Percentiles rank a stretch among this genome's conserved stretches.
Conservation (phyloP, 2,113 vertebrate genomes). For the Saguinus imperator region DNA sequence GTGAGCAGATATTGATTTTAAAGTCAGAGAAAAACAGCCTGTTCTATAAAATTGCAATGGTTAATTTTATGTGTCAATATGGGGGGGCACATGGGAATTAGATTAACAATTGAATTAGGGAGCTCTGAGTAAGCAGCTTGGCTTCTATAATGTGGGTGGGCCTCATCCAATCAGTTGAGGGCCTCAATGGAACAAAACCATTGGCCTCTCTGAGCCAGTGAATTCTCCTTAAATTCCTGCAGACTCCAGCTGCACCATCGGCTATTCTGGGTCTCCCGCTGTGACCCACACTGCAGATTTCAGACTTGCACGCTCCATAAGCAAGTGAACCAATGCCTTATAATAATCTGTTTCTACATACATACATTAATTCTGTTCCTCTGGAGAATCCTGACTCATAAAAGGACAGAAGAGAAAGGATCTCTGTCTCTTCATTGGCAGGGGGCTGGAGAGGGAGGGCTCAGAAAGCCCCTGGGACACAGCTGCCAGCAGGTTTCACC, state of each 20-base stretch:
- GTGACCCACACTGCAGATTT: fast-evolving
- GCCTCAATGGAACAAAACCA: fast-evolving
- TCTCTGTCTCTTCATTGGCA: background rate
- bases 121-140: background rate
- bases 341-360: background rate
- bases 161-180: background rate
- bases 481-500: fast-evolving
- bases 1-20: background rate
- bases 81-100: too few relatives aligned
- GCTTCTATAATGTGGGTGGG: fast-evolving
- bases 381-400: background rate
- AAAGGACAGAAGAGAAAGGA: background rate
- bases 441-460: fast-evolving
- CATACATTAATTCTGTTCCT: background rate
- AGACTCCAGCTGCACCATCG: fast-evolving
- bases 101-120: background rate
- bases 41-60: background rate
- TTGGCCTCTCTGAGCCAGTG: background rate
- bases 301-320: background rate
- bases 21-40: too few relatives aligned
- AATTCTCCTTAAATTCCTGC: too few relatives aligned
- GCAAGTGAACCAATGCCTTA: background rate
- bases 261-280: background rate
- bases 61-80: fast-evolving
- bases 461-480: background rate